phyloP scores from a whole-genome alignment of 1,140 invertebrate genomes.

The Drosophila jambulina region DNA sequence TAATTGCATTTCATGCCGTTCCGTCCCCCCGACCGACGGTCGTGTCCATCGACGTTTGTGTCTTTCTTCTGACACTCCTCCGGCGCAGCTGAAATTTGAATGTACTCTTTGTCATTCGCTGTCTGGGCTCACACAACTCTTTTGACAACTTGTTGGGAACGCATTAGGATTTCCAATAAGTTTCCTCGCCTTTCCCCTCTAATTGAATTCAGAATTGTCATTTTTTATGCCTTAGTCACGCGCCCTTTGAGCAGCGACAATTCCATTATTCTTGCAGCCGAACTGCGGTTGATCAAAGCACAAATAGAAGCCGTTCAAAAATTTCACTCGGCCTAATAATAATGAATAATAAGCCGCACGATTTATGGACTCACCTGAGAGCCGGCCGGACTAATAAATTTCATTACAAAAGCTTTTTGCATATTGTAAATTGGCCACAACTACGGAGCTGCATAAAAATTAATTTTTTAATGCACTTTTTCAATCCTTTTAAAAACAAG shows the following conservation, averaged over 20 bases:
- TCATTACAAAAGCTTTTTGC: conserved; percentile 47
- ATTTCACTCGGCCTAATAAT: conserved; percentile 19
- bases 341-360: conserved; percentile 48
- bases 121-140: conserved; percentile 48
- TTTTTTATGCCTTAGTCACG: conserved; percentile 43
- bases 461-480: conserved; percentile 75
- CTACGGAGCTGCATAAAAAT: conserved; percentile 45
- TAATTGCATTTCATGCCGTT: conserved; percentile 60
- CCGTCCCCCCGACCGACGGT: conserved; percentile 39
- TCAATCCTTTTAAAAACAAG: conserved; percentile 64
- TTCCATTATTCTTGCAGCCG: conserved; percentile 13
- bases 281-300: conserved; percentile 14
- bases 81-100: conserved; percentile 50
- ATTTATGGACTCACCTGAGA: conserved; percentile 55
- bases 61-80: conserved; percentile 38
- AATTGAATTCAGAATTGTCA: conserved; percentile 21
- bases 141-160: conserved; percentile 65
- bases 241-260: conserved; percentile 3
- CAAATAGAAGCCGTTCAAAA: conserved; percentile 18
- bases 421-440: conserved; percentile 65
- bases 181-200: conserved; percentile 1
- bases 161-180: conserved; percentile 57
- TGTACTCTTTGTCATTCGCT: conserved; percentile 40
- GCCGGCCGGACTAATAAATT: conserved; percentile 38
- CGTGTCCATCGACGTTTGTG: conserved; percentile 41